Evolutionary conservation across 2,797 vertebrate genomes (phyloP), one percentile per base, ranked within the genome.

Genomic region (Eupleurogrammus muticus): DNA sequence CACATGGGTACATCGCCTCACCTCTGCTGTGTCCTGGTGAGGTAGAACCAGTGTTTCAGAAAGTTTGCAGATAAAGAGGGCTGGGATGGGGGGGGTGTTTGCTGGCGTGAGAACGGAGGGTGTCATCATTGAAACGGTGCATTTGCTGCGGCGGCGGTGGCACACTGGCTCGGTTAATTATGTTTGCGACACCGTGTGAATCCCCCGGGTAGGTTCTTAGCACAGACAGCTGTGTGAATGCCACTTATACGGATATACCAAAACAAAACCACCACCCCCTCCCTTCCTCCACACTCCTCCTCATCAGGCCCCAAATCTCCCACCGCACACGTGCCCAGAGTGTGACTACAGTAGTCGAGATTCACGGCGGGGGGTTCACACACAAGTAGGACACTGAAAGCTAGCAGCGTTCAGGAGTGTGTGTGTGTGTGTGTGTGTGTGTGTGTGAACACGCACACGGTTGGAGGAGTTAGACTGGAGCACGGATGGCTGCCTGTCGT

Each of bases 101-200:
- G 44, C 35, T 47, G 50, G 63, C 20, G 5, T 24, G 53, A 34
- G 64, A 57, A 72, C 52, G 77, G 67, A 63, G 58, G 64, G 77
- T 68, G 73, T 75, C 73, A 75, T 10, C 52, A 70, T 50, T 7
- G 49, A 64, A 78, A 59, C 34, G 57, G 71, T 73, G 82, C 65
- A 80, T 80, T 52, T 53, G 13, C 77, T 51, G 76, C 76, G 69
- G 80, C 79, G 36, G 59, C 62, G 79, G 79, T 85, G 79, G 83
- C 85, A 82, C 80, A 60, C 74, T 73, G 86, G 75, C 73, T 80
- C 60, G 80, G 70, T 23, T 82, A 77, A 90, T 90, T 89, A 82
- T 67, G 1, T 77, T 75, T 63, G 79, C 82, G 81, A 62, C 51
- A 68, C 73, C 58, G 82, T 91, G 85, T 88, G 83, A 88, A 87